Evolutionary conservation across 37 sponge, comb jelly and placozoan genomes (phyloP).

Genomic region (Sycon ciliatum): DNA sequence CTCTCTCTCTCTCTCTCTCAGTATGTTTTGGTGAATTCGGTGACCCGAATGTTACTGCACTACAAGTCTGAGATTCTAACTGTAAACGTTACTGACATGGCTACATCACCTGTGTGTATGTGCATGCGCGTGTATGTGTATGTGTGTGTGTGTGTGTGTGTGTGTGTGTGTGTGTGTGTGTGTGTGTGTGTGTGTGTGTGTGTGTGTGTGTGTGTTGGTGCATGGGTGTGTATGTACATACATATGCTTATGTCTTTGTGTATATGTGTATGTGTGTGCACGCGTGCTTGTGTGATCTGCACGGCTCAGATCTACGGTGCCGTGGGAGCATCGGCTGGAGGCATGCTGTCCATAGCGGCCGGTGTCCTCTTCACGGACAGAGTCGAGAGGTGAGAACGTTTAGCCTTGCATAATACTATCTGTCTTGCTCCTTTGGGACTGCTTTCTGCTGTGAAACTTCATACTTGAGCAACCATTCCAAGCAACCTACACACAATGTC

Average conservation of each 20-base stretch:
- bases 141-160: slow-evolving; percentile 25
- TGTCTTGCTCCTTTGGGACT: no score
- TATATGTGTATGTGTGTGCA: not conserved
- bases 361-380: slow-evolving; percentile 57
- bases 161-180: slow-evolving; percentile 20
- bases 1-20: not conserved
- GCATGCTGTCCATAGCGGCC: slow-evolving; percentile 28
- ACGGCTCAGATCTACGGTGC: slow-evolving; percentile 41
- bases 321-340: slow-evolving; percentile 50
- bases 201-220: not conserved
- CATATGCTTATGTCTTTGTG: not conserved
- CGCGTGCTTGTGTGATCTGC: not conserved
- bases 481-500: no score
- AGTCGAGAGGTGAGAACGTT: slow-evolving; percentile 53
- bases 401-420: no score
- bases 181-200: not conserved
- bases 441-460: no score
- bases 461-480: no score
- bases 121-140: slow-evolving; percentile 23
- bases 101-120: slow-evolving; percentile 1
- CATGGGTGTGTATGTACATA: not conserved
- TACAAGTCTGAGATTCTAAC: not conserved
- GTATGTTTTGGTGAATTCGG: no score
- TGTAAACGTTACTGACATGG: not conserved
- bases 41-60: not conserved